Evolutionary conservation across 2,888 invertebrate genomes (phyloP).

Genomic region (Pandemis corylana): DNA sequence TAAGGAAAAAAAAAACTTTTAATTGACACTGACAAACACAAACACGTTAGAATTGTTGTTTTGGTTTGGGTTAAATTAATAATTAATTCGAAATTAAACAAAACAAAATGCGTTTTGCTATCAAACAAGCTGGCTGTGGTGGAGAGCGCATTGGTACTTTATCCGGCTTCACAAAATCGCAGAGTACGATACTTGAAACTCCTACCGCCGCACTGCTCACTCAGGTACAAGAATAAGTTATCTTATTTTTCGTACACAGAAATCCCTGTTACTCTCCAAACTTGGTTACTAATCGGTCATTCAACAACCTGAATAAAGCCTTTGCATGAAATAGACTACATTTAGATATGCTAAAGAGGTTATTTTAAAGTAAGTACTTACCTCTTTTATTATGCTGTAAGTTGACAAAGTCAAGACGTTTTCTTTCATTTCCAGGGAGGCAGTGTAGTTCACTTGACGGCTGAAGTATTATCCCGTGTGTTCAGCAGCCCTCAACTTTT

Average conservation of each 20-base stretch:
- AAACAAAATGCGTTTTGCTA: constrained; percentile 88
- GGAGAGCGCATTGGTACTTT: constrained; percentile 88
- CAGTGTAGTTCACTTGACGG: constrained; percentile 92
- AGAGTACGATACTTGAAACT: constrained; percentile 87
- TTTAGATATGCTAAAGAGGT: not conserved
- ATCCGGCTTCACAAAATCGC: constrained; percentile 84
- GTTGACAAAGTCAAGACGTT: no score
- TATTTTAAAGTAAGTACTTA: not conserved
- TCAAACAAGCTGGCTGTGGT: constrained; percentile 85
- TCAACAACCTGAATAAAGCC: not conserved
- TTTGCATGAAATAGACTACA: not conserved
- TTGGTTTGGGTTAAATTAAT: not conserved
- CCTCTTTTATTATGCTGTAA: no score
- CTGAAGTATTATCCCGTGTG: constrained; percentile 89
- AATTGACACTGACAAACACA: not conserved
- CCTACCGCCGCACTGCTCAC: constrained; percentile 91
- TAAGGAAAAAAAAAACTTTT: not conserved
- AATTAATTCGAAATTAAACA: constrained; percentile 12
- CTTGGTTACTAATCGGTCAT: not conserved
- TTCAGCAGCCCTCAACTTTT: constrained; percentile 86
- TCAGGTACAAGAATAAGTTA: constrained; percentile 77
- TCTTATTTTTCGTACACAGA: not conserved
- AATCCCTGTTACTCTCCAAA: not conserved
- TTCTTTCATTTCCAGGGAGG: constrained; percentile 86
- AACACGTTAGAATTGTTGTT: constrained; percentile 7